These are phyloP conservation scores for Carlito syrichta DNA, from an alignment of 2,113 vertebrate species.

Conservation along the genomic window DNA sequence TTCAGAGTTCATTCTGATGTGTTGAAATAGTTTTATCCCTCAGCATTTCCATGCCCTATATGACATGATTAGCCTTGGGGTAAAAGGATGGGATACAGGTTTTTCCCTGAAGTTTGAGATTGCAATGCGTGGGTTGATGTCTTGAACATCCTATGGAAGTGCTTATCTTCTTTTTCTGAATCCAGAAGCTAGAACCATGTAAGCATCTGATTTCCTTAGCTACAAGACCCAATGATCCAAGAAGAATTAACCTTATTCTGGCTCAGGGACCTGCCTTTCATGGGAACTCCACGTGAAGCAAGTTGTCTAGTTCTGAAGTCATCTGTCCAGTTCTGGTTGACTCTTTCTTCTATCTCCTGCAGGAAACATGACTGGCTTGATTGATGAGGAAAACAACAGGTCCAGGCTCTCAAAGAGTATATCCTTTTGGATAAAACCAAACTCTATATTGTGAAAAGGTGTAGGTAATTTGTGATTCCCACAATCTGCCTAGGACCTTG, in stretches of 20 bases:
- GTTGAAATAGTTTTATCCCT: background rate
- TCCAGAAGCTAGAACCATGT: background rate
- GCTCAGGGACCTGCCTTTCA: background rate
- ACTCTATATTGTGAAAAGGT: slow-evolving; percentile 90
- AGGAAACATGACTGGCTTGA: slow-evolving; percentile 92
- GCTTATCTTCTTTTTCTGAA: background rate
- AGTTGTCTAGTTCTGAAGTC: background rate
- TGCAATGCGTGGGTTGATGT: background rate
- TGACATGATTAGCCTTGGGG: background rate
- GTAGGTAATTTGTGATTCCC: background rate
- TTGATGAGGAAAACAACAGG: slow-evolving; percentile 89
- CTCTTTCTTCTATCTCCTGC: background rate
- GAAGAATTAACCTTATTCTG: background rate
- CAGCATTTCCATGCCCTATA: background rate
- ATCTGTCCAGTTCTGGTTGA: background rate
- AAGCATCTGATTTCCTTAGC: background rate
- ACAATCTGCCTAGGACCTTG: background rate
- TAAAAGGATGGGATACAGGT: background rate
- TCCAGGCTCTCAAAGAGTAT: slow-evolving; percentile 91
- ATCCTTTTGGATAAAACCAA: slow-evolving; percentile 89
- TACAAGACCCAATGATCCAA: background rate
- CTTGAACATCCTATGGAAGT: background rate
- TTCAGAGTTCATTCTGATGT: background rate
- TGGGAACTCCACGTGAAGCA: background rate
- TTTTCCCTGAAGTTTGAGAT: background rate